These are phyloP conservation scores for Myrmecophaga tridactyla DNA, from an alignment of 2,113 vertebrate genomes.

Conservation along the genomic window DNA sequence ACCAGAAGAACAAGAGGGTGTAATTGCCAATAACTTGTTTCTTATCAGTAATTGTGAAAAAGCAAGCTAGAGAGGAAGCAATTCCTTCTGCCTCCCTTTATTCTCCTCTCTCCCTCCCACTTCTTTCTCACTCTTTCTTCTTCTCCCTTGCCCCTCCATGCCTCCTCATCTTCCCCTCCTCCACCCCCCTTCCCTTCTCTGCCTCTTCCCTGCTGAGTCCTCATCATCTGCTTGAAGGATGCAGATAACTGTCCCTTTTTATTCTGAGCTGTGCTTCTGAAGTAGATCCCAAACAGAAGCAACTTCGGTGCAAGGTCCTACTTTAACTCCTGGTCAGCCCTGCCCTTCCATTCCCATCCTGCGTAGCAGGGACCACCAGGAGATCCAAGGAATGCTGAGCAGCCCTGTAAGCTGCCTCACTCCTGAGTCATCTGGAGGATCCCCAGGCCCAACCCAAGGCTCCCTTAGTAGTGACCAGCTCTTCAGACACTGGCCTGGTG, in stretches of 20 bases:
- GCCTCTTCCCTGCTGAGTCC: background rate
- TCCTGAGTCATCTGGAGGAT: background rate
- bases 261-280: background rate
- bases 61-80: background rate
- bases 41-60: background rate
- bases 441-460: background rate
- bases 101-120: too few species aligned
- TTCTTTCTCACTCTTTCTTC: background rate
- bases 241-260: background rate
- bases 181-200: too few species aligned
- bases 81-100: background rate
- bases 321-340: background rate
- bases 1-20: background rate
- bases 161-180: background rate
- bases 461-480: background rate
- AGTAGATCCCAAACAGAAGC: background rate
- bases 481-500: background rate
- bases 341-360: background rate
- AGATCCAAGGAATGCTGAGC: background rate
- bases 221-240: background rate
- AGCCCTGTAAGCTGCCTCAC: background rate
- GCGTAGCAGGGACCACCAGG: background rate
- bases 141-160: background rate
- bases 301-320: background rate
- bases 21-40: background rate